A percentile compares a stretch with the other conserved stretches of the same genome.
phyloP scores from a whole-genome alignment of 2,797 vertebrate species.

The Myiothlypis coronata region DNA sequence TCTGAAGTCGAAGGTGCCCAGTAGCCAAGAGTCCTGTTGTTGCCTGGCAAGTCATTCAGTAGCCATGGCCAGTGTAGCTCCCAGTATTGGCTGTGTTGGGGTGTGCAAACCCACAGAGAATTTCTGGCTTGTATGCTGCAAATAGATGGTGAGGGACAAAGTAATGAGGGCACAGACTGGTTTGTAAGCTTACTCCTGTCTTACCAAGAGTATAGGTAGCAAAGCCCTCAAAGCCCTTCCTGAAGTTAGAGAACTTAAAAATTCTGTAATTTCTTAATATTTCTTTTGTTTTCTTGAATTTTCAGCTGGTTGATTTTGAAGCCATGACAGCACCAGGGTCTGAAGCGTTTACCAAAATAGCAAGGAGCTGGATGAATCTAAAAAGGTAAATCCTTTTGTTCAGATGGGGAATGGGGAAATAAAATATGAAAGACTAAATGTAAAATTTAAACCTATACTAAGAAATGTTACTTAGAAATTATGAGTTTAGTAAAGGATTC shows the following conservation, averaged over 20 bases:
- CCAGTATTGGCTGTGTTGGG: not conserved
- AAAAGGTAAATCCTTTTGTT: conserved; percentile 81
- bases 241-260: not conserved
- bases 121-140: not conserved
- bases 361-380: conserved; percentile 93
- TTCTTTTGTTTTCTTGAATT: conserved; percentile 20
- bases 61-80: not conserved
- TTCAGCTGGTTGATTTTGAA: conserved; percentile 95
- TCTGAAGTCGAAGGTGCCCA: not conserved
- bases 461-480: not conserved
- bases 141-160: not conserved
- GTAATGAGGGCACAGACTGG: not conserved
- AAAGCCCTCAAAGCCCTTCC: not conserved
- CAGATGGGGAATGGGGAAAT: not conserved
- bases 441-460: not conserved
- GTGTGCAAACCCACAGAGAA: not conserved
- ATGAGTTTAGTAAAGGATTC: not conserved
- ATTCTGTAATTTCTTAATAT: not conserved
- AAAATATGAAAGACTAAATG: not conserved
- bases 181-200: not conserved
- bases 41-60: not conserved
- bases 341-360: conserved; percentile 90
- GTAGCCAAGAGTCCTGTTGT: not conserved
- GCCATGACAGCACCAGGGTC: conserved; percentile 93
- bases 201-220: not conserved